Evolutionary conservation across 2,113 vertebrate genomes (phyloP), one percentile per base, ranked within the genome.

Genomic region (Bambusicola thoracicus): DNA sequence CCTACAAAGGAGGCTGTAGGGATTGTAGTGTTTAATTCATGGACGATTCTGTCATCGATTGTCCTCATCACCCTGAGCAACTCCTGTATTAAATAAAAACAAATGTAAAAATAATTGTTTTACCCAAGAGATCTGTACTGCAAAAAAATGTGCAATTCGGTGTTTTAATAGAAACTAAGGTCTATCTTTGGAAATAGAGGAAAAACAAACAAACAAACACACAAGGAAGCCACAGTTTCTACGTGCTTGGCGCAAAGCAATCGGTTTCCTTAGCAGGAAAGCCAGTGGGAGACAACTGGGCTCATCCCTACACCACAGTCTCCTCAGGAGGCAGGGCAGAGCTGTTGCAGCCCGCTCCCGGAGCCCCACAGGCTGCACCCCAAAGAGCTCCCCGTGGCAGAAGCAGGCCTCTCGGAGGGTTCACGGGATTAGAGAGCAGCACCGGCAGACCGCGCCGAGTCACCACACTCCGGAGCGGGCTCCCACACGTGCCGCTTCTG

Each of bases 1-100:
- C 98, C 98, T 90, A 97, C 99, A 97, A 99, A 99, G 95, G 99
- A 99, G 93, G 98, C 98, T 32, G 99, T 99, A 93, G 99, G 99
- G 89, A 99, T 97, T 1, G 99, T 99, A 68, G 99, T 99, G 97
- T 99, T 99, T 92, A 99, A 98, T 58, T 99, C 96, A 12, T 99
- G 98, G 95, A 99, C 98, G 18, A 99, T 99, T 90, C 99, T 98
- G 97, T 99, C 99, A 81, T 99, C 99, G 7, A 99, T 99, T 4
- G 98, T 99, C 87, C 99, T 98, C 99, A 99, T 99, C 89, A 97
- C 97, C 97, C 98, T 99, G 90, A 99, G 98, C 81, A 98, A 96
- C 95, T 99, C 99, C 99, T 99, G 88, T 41, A 75, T 70, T 74
- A 56, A 95, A 77, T 96, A 43, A 75, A 62, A 94, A 66, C 83